Base-by-base conservation (phyloP, 2,888 invertebrate species). In the Agrochola litura region DNA sequence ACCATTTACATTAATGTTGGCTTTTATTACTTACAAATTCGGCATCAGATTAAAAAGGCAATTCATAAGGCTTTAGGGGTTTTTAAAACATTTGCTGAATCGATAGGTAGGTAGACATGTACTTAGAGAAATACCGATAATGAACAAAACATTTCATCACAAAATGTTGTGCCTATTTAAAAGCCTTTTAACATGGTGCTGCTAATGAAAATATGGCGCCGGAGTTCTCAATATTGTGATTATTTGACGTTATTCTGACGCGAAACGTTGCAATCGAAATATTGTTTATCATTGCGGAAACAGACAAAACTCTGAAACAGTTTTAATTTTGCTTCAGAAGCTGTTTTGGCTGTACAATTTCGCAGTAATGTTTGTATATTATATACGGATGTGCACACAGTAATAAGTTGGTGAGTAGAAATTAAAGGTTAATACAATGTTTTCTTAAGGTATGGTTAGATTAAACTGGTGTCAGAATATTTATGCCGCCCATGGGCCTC, bases 281-380 rank as follows among this genome's bases (percentile, higher is more conserved):
- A 87, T 84, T 88, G 86, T 88, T 91, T 90, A 88, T 90, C 88
- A 86, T 84, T 60, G 77, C 83, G 76, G 83, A 84, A 90, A 89
- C 89, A 90, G 89, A 86, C 85, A 81, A 86, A 89, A 89, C 87
- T 87, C 82, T 79, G 81, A 77, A 81, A 89, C 89, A 84, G 84
- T 91, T 91, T 90, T 91, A 90, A 91, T 91, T 90, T 90, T 82
- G 87, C 88, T 89, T 88, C 86, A 75, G 88, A 89, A 89, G 83
- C 86, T 86, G 84, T 89, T 89, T 89, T 83, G 85, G 73, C 76
- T 73, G 54, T 79, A 79, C 69, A 76, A 64, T 77, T 76, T 65
- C 49, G 58, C 76, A 72, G 79, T 73, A 49, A 74, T 49, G 73
- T 68, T n/a, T 75, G 46, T 60, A 14, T 54, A 54, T 52, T 73